These are phyloP conservation scores for Etheostoma spectabile DNA, from an alignment of 2,113 vertebrate species.

Conservation along the genomic window DNA sequence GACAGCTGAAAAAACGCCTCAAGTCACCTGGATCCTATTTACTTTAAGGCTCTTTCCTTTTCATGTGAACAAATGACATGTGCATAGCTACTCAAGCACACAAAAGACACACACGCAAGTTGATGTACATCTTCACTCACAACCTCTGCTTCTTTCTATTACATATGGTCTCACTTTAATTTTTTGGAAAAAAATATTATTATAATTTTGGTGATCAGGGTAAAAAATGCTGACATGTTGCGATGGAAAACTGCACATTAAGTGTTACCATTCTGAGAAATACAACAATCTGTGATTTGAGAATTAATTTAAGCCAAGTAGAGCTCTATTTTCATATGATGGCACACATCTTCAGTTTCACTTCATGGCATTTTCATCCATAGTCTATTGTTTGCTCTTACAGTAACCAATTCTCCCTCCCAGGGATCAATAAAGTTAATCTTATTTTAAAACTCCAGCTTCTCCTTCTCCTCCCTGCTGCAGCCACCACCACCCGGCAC, in stretches of 20 bases:
- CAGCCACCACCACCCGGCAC: not conserved
- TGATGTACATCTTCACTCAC: not conserved
- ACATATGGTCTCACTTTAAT: too few relatives aligned
- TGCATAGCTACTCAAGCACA: conserved; percentile 23
- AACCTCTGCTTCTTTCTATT: not conserved
- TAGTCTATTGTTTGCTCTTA: conserved; percentile 42
- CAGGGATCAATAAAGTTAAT: conserved; percentile 69
- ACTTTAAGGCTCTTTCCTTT: conserved; percentile 39
- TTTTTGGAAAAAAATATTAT: too few relatives aligned
- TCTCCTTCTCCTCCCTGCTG: conserved; percentile 2
- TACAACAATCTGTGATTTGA: conserved; percentile 18
- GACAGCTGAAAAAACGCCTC: conserved; percentile 48
- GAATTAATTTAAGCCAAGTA: conserved; percentile 26
- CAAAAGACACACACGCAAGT: not conserved
- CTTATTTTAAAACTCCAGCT: conserved; percentile 52
- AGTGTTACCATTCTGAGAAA: not conserved
- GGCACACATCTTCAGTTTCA: conserved; percentile 29
- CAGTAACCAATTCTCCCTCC: conserved; percentile 50
- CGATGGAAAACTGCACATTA: conserved; percentile 7
- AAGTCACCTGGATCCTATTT: conserved; percentile 64
- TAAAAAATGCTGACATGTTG: not conserved
- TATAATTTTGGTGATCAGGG: not conserved
- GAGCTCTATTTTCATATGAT: conserved; percentile 30
- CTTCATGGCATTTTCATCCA: conserved; percentile 47
- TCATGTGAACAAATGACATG: conserved; percentile 51